Conservation (phyloP, 2,113 vertebrate genomes). For the Gopherus evgoodei region DNA sequence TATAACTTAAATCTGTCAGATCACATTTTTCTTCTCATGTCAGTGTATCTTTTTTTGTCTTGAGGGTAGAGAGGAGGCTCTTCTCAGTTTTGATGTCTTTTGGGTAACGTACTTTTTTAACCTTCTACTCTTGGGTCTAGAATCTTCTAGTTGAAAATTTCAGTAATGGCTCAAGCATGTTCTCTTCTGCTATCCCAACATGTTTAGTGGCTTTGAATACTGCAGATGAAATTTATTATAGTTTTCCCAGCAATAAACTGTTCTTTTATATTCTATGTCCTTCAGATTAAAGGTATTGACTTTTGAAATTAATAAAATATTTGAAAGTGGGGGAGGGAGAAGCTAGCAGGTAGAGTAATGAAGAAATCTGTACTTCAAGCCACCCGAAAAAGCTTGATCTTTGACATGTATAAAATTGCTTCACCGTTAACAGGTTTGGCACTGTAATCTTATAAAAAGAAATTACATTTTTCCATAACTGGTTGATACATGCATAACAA, state of each 20-base stretch:
- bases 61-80: background rate
- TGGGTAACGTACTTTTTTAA: background rate
- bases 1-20: background rate
- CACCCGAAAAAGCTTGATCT: background rate
- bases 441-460: background rate
- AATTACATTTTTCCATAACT: background rate
- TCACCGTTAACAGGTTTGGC: background rate
- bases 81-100: background rate
- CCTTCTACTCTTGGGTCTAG: background rate
- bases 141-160: background rate
- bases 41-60: background rate
- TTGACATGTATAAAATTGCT: background rate
- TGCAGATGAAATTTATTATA: background rate
- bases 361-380: background rate
- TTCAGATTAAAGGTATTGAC: background rate
- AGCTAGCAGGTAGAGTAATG: background rate
- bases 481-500: no score
- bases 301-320: background rate
- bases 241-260: background rate
- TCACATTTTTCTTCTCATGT: background rate
- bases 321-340: background rate
- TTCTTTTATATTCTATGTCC: background rate
- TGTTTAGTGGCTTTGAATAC: background rate
- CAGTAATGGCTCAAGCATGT: background rate
- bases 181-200: background rate